Base-by-base conservation (phyloP, 2,797 vertebrate genomes). In the Pogonophryne albipinna region DNA sequence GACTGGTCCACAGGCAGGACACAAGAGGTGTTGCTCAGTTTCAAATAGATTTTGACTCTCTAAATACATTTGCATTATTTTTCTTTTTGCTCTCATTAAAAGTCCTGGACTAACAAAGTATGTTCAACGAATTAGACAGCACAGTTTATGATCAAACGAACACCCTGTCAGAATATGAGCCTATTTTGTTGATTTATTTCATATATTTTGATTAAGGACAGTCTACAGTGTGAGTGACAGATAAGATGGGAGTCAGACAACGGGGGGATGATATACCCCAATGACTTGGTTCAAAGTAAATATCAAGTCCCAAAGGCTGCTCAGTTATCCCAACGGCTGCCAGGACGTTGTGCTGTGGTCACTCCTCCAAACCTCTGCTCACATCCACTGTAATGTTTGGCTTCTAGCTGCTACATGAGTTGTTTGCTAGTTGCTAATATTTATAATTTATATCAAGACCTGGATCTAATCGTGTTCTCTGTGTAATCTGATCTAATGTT, bases 61-160 rank as follows among this genome's bases (percentile, higher is more conserved):
- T 72, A 64, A 85, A 80, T 74, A 34, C 20, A 69, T 79, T 78
- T 44, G 34, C 41, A 72, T 70, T 61, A 52, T 76, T 79, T 49
- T 23, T 12, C 8, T 51, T 79, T 69, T 52, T 59, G 15, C 60
- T 34, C 47, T 74, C 49, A 77, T 83, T 82, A 79, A 74, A 47
- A 66, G 65, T 68, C 62, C 34, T 34, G 0, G 11, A n/a, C 19
- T 79, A 23, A 55, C 64, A 70, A 77, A 71, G 20, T 61, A 53
- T 38, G 31, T 66, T 72, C 42, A 23, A 44, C 57, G 80, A 79
- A 84, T 82, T 51, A 78, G 75, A 68, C 42, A 52, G 57, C 8
- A 62, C 49, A 47, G 38, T 38, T 16, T 42, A 16, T 16, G 65
- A 87, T 85, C 83, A 90, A 87, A 89, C 50, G 50, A 68, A 27